Evolutionary conservation across 2,113 vertebrate genomes (phyloP).

Genomic region (Pteropus alecto): DNA sequence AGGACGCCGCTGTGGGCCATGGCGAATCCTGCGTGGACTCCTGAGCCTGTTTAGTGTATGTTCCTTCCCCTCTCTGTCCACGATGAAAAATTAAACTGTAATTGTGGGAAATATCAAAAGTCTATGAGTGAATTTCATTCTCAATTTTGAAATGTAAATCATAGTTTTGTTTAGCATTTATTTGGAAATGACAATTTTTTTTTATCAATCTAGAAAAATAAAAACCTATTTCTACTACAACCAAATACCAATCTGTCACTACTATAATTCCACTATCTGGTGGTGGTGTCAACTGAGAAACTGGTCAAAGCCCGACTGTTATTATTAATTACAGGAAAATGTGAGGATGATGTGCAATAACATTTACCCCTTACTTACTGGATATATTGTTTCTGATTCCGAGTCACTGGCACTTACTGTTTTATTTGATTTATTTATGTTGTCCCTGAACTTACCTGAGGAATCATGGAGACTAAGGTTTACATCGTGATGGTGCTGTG

Average conservation of each 20-base stretch:
- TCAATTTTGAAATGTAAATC: neutral
- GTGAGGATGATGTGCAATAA: neutral
- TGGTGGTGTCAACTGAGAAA: neutral
- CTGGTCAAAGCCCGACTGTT: neutral
- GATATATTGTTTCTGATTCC: neutral
- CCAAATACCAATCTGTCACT: neutral
- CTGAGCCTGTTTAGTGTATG: fast-evolving
- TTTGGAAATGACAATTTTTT: neutral
- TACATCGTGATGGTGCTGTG: too few relatives aligned
- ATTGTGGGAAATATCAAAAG: neutral
- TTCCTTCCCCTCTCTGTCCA: neutral
- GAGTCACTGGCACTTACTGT: neutral
- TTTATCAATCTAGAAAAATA: neutral
- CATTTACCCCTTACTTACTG: neutral
- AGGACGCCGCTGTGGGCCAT: fast-evolving
- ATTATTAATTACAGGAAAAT: neutral
- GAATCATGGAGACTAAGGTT: neutral
- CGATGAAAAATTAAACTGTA: neutral
- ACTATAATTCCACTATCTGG: neutral
- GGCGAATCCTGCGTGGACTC: fast-evolving
- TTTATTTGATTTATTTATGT: neutral
- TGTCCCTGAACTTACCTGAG: too few relatives aligned
- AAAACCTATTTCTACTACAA: neutral
- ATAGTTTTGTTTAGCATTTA: neutral
- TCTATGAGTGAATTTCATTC: neutral